Evolutionary conservation across 2,888 invertebrate genomes (phyloP).

Genomic region (Pherbina coryleti): DNA sequence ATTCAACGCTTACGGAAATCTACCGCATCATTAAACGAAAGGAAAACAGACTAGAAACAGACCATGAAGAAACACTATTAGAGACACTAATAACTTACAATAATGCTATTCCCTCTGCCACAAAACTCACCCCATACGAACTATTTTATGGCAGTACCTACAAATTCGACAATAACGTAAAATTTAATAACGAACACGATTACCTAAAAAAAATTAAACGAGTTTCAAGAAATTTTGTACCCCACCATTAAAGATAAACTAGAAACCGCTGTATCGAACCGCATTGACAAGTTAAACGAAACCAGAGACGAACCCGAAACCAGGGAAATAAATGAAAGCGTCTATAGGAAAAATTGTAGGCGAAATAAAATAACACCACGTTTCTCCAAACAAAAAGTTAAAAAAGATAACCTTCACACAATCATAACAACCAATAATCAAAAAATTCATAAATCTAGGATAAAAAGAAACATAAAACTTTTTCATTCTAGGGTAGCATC

Average conservation of each 20-base stretch:
- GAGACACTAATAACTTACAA: constrained; percentile 32
- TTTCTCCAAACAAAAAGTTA: constrained; percentile 33
- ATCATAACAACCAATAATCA: constrained; percentile 37
- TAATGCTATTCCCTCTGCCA: not conserved
- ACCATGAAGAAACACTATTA: constrained; percentile 19
- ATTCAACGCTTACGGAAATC: constrained; percentile 30
- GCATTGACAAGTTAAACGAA: constrained; percentile 40
- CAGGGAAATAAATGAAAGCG: constrained; percentile 8
- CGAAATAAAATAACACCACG: constrained; percentile 28
- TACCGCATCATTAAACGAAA: constrained; percentile 37
- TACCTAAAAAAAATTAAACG: not conserved
- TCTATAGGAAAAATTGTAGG: constrained; percentile 41
- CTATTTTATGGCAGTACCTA: constrained; percentile 44
- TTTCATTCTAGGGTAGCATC: not conserved
- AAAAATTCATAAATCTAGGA: constrained; percentile 44
- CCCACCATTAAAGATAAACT: constrained; percentile 31
- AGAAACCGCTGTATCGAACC: not conserved
- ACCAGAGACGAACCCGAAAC: constrained; percentile 29
- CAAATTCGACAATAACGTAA: constrained; percentile 31
- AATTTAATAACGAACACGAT: not conserved
- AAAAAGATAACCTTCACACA: constrained; percentile 30
- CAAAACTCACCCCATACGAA: constrained; percentile 30
- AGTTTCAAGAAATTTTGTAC: constrained; percentile 26
- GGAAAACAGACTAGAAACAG: constrained; percentile 29
- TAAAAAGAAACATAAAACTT: constrained; percentile 1